Evolutionary conservation across 1,140 invertebrate genomes (phyloP), one percentile per base, ranked within the genome.

Genomic region (Caenorhabditis latens): DNA sequence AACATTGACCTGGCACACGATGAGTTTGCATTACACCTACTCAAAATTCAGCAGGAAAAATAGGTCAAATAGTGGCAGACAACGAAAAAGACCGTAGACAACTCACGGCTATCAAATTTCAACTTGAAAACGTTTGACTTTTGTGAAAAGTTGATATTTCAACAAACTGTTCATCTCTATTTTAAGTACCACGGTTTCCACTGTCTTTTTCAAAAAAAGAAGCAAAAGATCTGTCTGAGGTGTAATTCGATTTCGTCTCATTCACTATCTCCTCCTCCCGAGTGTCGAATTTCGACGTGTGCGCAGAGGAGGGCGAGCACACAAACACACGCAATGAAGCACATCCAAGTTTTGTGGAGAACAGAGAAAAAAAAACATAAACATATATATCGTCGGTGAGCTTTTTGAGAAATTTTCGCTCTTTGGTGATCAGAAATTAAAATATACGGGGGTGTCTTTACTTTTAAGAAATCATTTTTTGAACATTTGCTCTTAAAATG

Each of bases 181-280:
- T 63, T 63, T 63, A 32, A 63, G 24, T 24, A 16, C 46, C 19
- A 16, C 6, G 14, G 0, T 32, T 32, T 32, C 32, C 32, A 32
- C 32, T 32, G 32, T 32, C 32, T 8, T 11, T 50, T 24, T 79
- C 14, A 48, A 79, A 79, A 79, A 21, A 40, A 79, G 46, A 43
- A 43, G 65, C 50, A 53, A 79, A 53, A 79, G 21, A 40, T 79
- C 71, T 79, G n/a, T 79, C 53, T 79, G 71, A 79, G 71, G 71
- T 79, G 71, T 79, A 79, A 79, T 79, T 79, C 71, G 71, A 79
- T 79, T 79, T 79, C 71, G 16, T 79, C 46, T 50, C 46, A 79
- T 32, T 32, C 32, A 32, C 32, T 32, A 32, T 32, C 32, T 32
- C 46, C 71, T 46, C 50, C n/a, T n/a, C 63, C 5, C 43, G 65